These are phyloP conservation scores for Periparus ater DNA, from an alignment of 2,797 vertebrate genomes.

Conservation along the genomic window DNA sequence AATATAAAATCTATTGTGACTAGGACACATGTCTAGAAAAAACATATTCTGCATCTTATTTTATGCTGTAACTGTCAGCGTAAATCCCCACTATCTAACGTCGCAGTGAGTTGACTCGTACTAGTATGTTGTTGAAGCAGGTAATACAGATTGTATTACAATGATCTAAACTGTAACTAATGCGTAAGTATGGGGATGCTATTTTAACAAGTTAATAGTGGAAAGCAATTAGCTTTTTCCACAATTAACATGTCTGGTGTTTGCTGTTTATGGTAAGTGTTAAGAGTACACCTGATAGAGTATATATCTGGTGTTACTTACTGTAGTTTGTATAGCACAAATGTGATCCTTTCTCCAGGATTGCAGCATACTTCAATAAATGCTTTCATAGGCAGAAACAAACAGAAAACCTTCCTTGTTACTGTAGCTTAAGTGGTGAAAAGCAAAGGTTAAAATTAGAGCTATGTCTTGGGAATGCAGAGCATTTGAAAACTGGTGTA, in stretches of 20 bases:
- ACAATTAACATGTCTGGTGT: constrained; percentile 60
- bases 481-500: constrained; percentile 13
- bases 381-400: constrained; percentile 26
- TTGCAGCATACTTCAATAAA: constrained; percentile 38
- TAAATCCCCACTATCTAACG: constrained; percentile 80
- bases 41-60: constrained; percentile 53
- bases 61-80: constrained; percentile 65
- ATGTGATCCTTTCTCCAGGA: constrained; percentile 44
- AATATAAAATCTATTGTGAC: constrained; percentile 98
- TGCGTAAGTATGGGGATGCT: constrained; percentile 80
- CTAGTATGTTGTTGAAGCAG: constrained; percentile 67
- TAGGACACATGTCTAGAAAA: constrained; percentile 75
- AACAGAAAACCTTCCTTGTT: constrained; percentile 32
- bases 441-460: constrained; percentile 6
- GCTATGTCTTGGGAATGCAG: background rate
- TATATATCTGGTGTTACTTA: constrained; percentile 41
- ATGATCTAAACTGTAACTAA: constrained; percentile 81
- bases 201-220: constrained; percentile 77
- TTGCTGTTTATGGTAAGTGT: constrained; percentile 78
- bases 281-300: constrained; percentile 73
- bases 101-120: constrained; percentile 76
- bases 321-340: constrained; percentile 62
- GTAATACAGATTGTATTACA: constrained; percentile 71
- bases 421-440: constrained; percentile 36
- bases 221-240: constrained; percentile 79